Evolutionary conservation across 2,113 vertebrate genomes (phyloP).

Genomic region (Chamaetylas fuelleborni): DNA sequence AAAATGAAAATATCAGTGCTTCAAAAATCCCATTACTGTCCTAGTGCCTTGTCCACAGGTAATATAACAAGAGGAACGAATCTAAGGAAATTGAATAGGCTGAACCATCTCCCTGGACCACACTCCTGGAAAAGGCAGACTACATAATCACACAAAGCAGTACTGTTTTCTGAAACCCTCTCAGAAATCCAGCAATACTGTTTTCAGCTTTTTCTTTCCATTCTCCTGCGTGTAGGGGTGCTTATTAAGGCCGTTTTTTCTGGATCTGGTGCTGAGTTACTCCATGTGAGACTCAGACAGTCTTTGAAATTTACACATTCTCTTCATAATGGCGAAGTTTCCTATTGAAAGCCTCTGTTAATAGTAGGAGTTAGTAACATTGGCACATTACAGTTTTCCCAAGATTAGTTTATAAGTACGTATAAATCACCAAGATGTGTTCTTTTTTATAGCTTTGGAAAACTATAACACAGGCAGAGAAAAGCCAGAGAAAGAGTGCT

Average conservation of each 20-base stretch:
- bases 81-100: not conserved
- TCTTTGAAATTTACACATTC: not conserved
- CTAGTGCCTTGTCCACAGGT: not conserved
- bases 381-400: not conserved
- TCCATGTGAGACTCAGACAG: not conserved
- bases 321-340: not conserved
- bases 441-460: not conserved
- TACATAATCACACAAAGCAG: not conserved
- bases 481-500: not conserved
- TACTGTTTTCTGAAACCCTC: not conserved
- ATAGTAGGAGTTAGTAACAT: not conserved
- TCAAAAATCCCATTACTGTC: not conserved
- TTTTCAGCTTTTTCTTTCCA: not conserved
- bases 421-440: not conserved
- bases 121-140: not conserved
- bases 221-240: not conserved
- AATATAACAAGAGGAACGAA: not conserved
- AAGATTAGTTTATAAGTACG: not conserved
- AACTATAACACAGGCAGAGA: not conserved
- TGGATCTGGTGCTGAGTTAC: not conserved
- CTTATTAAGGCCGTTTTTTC: not conserved
- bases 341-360: accelerated
- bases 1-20: not conserved
- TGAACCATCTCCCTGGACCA: not conserved
- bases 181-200: not conserved